Evolutionary conservation across 92 coral and sea anemone species (phyloP).

Genomic region (Heliopora coerulea): DNA sequence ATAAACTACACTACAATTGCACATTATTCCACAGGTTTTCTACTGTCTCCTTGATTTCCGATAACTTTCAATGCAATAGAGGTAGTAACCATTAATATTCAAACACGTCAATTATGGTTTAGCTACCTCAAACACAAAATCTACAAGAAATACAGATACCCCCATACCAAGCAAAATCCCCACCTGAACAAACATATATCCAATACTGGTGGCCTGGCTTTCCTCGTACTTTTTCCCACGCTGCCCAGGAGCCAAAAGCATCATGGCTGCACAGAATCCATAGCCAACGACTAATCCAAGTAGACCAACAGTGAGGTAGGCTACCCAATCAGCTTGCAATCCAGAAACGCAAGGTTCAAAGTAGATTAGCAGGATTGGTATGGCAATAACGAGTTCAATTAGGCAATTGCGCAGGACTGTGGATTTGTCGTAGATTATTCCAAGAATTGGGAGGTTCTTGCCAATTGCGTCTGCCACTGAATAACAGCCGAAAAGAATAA

Average conservation of each 20-base stretch:
- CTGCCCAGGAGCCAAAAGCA: no score
- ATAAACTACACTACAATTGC: no score
- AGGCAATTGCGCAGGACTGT: conserved; percentile 65
- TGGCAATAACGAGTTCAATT: conserved; percentile 71
- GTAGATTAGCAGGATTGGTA: conserved; percentile 76
- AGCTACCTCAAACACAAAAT: conserved; percentile 59
- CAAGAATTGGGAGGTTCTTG: conserved; percentile 74
- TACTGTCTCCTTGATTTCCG: no score
- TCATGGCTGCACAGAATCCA: conserved; percentile 83
- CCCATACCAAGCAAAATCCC: conserved; percentile 79
- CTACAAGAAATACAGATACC: conserved; percentile 66
- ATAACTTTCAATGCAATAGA: no score
- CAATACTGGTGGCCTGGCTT: conserved; percentile 82
- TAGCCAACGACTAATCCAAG: conserved; percentile 80
- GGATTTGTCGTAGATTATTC: conserved; percentile 73
- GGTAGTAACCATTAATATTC: no score
- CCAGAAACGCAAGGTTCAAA: conserved; percentile 70
- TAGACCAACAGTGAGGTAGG: conserved; percentile 65
- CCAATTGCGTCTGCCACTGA: conserved; percentile 85
- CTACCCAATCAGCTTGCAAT: conserved; percentile 81
- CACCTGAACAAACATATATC: conserved; percentile 77
- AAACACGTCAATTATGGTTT: conserved; percentile 10
- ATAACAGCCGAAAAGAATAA: conserved; percentile 76
- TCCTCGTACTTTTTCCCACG: conserved; percentile 79
- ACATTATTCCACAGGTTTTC: no score